phyloP scores from a whole-genome alignment of 2,113 vertebrate genomes.

The Cavia porcellus region DNA sequence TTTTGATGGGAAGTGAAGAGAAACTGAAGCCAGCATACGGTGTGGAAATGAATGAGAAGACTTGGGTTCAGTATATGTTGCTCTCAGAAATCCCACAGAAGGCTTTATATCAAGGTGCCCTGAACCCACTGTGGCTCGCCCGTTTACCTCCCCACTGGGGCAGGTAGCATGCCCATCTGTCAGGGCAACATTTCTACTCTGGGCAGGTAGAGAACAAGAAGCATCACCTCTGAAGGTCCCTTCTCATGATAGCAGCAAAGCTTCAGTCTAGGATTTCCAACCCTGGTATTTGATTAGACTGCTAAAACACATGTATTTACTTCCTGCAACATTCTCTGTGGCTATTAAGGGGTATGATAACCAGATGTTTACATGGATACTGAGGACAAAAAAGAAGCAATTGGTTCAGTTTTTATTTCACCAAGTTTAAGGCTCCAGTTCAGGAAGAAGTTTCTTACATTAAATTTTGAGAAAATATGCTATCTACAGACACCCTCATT shows the following conservation, averaged over 20 bases:
- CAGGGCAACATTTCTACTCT: neutral
- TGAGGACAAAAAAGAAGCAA: neutral
- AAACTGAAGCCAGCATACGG: neutral
- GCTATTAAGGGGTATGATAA: neutral
- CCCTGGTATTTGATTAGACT: neutral
- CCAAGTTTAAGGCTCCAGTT: neutral
- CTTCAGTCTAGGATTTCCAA: neutral
- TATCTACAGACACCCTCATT: neutral
- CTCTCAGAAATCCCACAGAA: neutral
- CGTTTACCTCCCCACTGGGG: neutral
- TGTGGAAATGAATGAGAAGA: neutral
- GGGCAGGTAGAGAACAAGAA: accelerated
- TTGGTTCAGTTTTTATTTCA: slow-evolving; percentile 2
- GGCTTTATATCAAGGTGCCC: neutral
- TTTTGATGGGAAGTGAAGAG: neutral
- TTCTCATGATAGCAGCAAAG: neutral
- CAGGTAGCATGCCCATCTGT: accelerated
- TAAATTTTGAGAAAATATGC: slow-evolving; percentile 15
- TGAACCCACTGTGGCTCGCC: too few species aligned
- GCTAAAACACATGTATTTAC: neutral
- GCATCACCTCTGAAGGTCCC: neutral
- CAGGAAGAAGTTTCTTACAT: neutral
- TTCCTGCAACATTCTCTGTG: neutral
- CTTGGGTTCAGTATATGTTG: neutral
- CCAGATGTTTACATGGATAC: neutral